Conservation (phyloP, 2,113 vertebrate genomes). For the Lepus timidus region DNA sequence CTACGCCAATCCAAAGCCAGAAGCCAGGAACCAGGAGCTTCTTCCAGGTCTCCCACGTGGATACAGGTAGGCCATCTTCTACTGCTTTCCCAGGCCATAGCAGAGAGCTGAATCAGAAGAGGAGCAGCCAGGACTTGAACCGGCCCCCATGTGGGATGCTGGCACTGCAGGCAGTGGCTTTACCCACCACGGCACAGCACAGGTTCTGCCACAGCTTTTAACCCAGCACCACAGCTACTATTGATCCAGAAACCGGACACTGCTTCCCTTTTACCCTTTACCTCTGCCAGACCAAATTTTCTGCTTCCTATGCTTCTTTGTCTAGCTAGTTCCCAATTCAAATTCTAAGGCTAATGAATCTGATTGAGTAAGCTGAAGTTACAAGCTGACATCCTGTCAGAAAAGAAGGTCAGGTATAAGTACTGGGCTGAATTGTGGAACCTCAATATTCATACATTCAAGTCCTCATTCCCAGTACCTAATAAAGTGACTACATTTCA, state of each 20-base stretch:
- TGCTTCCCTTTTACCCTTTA: not conserved
- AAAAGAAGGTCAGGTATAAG: not conserved
- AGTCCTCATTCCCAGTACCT: not conserved
- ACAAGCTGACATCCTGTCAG: not conserved
- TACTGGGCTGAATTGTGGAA: not conserved
- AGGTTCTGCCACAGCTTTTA: no score
- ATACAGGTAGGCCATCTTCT: no score
- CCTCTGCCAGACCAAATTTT: not conserved
- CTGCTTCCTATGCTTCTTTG: not conserved
- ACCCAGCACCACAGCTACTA: not conserved
- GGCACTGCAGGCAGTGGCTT: no score
- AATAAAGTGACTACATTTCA: not conserved
- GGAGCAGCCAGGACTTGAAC: no score
- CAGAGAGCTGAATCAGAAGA: no score
- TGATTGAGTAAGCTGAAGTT: not conserved
- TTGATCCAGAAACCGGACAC: not conserved
- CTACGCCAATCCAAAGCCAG: no score
- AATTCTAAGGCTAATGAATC: not conserved
- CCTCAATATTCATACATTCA: not conserved
- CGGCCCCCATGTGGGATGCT: no score
- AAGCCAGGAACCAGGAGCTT: no score
- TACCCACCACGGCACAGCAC: no score
- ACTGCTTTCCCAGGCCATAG: no score
- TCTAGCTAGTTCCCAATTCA: not conserved
- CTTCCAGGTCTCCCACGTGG: no score